These are phyloP conservation scores for Smithornis capensis DNA, from an alignment of 2,113 vertebrate genomes.

Conservation along the genomic window DNA sequence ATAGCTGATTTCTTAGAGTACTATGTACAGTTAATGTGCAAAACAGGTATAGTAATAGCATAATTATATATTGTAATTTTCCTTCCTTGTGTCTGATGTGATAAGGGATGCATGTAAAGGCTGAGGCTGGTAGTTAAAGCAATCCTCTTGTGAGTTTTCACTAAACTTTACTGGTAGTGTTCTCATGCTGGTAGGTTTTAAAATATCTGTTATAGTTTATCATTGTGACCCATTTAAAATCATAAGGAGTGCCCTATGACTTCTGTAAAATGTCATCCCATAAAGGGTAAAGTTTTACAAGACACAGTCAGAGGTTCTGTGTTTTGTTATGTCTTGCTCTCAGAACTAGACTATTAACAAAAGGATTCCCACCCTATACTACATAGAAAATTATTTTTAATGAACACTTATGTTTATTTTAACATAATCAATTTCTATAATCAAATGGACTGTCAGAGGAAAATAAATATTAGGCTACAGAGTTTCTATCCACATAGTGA, in stretches of 20 bases:
- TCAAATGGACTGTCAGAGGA: neutral
- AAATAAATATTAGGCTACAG: neutral
- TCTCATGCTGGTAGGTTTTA: neutral
- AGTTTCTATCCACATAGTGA: neutral
- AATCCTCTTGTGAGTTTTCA: neutral
- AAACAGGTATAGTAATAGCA: neutral
- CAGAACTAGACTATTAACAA: neutral
- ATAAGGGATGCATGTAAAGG: neutral
- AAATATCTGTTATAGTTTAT: neutral
- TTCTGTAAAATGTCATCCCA: neutral
- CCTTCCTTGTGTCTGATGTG: accelerated
- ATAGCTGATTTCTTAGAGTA: neutral
- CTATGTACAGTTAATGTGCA: neutral
- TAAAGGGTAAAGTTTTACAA: neutral
- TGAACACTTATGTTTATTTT: neutral
- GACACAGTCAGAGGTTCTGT: neutral
- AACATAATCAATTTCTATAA: neutral
- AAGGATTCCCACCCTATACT: neutral
- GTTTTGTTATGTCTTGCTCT: neutral
- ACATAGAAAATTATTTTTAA: neutral
- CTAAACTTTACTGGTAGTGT: neutral
- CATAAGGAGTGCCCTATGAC: neutral
- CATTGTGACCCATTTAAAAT: neutral
- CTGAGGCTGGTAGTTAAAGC: neutral
- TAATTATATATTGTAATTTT: neutral